Evolutionary conservation across 2,797 vertebrate species (phyloP), one percentile per base, ranked within the genome.

Genomic region (Parotocinclus haroldoi): DNA sequence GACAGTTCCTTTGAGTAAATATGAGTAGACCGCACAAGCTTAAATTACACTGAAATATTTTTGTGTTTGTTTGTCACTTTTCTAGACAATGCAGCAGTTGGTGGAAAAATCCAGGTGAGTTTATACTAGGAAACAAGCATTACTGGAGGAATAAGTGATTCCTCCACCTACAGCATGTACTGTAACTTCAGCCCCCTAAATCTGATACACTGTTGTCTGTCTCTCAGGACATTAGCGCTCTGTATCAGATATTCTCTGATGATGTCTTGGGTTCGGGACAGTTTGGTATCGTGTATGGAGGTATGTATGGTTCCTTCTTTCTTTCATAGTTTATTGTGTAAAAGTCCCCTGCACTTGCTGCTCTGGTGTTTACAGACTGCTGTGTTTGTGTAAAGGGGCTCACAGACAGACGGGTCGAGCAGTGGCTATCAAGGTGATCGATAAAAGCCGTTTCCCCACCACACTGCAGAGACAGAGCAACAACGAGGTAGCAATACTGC

Each of bases 241-340:
- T 85, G 60, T 91, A 91, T 79, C 90, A 91, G 84, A 89, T 91
- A 78, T 86, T 71, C 58, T 85, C 89, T 9, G 87, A 90, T 1
- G 90, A 91, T 46, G 80, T 91, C 9, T 59, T 91, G 50, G 90
- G 90, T 4, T 90, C 90, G 0, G 90, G 90, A 3, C 90, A 91
- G 84, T 91, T 91, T 59, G 89, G 89, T 9, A 84, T 91, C 0
- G 90, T 91, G 0, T 91, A 89, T 51, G 78, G 75, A 84, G 89
- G 89, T 89, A 63, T 2, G 6, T 1, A n/a, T 48, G 13, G 2
- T 27, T 27, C 27, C 27, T 27, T 27, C 27, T 27, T 27, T 5
- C 2, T 27, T 27, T 5, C 27, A 27, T 27, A 27, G 27, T 27
- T 27, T 2, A 27, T 27, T 27, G 27, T 5, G 27, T 27, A 12